These are phyloP conservation scores for Aphis craccivora DNA, from an alignment of 1,140 invertebrate species.

Conservation along the genomic window DNA sequence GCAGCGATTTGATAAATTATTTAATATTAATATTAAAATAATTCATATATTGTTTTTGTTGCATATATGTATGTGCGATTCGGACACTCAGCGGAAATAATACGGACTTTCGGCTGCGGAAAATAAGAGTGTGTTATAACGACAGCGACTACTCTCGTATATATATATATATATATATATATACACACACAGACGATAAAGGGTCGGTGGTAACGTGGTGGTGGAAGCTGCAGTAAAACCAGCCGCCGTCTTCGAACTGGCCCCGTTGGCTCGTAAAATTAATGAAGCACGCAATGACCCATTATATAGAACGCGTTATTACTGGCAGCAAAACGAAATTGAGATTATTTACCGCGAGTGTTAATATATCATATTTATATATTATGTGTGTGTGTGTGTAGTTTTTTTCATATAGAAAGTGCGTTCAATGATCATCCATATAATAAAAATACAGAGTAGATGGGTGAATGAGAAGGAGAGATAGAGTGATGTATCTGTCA, in stretches of 20 bases:
- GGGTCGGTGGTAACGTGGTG: not conserved
- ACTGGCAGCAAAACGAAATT: not conserved
- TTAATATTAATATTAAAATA: not conserved
- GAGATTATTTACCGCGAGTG: not conserved
- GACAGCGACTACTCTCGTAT: not conserved
- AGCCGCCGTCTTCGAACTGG: not conserved
- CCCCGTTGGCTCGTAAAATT: constrained; percentile 25
- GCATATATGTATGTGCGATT: not conserved
- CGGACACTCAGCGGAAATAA: not conserved
- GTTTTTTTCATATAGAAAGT: not conserved
- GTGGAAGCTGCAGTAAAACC: not conserved
- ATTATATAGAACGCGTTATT: constrained; percentile 31
- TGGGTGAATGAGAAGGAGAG: not conserved
- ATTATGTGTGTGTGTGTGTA: not conserved
- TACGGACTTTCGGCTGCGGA: not conserved
- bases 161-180: too few relatives aligned
- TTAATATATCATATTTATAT: not conserved
- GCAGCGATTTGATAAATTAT: not conserved
- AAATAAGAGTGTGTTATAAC: not conserved
- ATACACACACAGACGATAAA: not conserved
- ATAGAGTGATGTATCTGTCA: not conserved
- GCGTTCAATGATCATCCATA: not conserved
- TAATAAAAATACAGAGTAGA: not conserved
- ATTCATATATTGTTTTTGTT: not conserved
- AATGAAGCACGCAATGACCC: constrained; percentile 14